Base-by-base conservation (phyloP, 2,113 vertebrate genomes). In the Eulemur rufifrons region DNA sequence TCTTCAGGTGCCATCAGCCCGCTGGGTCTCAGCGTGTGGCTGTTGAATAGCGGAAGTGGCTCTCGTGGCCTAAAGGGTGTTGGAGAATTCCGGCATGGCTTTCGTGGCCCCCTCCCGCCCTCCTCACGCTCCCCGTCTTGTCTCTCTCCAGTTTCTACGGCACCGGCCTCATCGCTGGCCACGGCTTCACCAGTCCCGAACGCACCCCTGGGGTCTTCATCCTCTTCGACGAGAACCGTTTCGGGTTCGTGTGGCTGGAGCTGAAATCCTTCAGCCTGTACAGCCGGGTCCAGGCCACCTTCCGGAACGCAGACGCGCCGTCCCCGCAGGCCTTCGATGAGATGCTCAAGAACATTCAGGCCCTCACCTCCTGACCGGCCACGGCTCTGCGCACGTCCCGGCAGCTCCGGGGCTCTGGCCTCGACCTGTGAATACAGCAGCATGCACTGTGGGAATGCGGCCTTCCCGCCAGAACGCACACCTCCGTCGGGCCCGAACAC, bases 201-300 rank as follows among this genome's bases (percentile, higher is more conserved):
- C 98, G 99, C 92, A 99, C 99, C 0, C 99, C 99, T 0, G 99
- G 99, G 0, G 98, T 99, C 69, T 99, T 99, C 29, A 98, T 99
- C 37, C 98, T 99, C 21, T 99, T 99, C 0, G 99, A 99, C 0
- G 99, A 99, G 3, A 99, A 99, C 85, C 99, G 99, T 56, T 99
- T 99, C 0, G 99, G 99, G 20, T 99, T 99, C 98, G 99, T 99
- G 98, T 99, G 99, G 99, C 98, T 99, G 97, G 99, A 99, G 98
- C 98, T 99, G 56, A 99, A 99, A 96, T 99, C 99, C 84, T 99
- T 99, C 98, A 99, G 99, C 93, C 98, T 99, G 85, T 99, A 99
- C 98, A 99, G 99, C 98, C 98, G 99, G 45, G 99, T 99, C 98
- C 99, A 99, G 86, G 99, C 99, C 97, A 96, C 98, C 89, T 99